Evolutionary conservation across 1,140 invertebrate species (phyloP), one percentile per base, ranked within the genome.

Genomic region (Drosophila tropicalis): DNA sequence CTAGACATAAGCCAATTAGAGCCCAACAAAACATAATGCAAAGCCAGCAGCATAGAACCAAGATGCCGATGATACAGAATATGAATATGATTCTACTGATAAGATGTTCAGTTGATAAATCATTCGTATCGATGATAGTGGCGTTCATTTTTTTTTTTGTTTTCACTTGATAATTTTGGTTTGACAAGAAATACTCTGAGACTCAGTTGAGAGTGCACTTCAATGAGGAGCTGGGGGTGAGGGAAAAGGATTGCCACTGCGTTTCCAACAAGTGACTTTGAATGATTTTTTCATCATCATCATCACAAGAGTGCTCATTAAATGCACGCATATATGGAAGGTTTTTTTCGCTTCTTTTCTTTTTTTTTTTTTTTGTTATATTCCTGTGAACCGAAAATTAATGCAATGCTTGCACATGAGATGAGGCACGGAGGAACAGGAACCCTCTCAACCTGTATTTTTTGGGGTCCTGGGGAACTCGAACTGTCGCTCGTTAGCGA

Each of bases 231-330:
- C 0, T 29, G 29, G 5, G 25, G 29, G 5, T 5, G 34, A 9
- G 55, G 70, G 51, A 29, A 34, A 62, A 54, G 32, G 10, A 5
- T 25, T 13, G 55, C 13, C 13, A 2, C 17, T 17, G 25, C 40
- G 7, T 67, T 61, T 6, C 17, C 6, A 56, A 80, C 67, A 80
- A 86, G 79, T 79, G 80, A 87, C 62, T 80, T 77, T 76, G 82
- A 87, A 87, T 73, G 83, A 82, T 72, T 74, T 19, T 41, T 40
- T 71, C 65, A 15, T 55, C 29, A 29, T 29, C 29, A 29, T 36
- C 0, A 12, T 29, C 6, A 77, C 73, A 72, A 77, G 70, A 82
- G 82, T 82, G 76, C 83, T 86, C 83, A 83, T 82, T 79, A 86
- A 79, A 76, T 63, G 60, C 51, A 56, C 57, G 47, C 63, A 64